These are phyloP conservation scores for Ifrita kowaldi DNA, from an alignment of 2,113 vertebrate genomes.

Conservation along the genomic window DNA sequence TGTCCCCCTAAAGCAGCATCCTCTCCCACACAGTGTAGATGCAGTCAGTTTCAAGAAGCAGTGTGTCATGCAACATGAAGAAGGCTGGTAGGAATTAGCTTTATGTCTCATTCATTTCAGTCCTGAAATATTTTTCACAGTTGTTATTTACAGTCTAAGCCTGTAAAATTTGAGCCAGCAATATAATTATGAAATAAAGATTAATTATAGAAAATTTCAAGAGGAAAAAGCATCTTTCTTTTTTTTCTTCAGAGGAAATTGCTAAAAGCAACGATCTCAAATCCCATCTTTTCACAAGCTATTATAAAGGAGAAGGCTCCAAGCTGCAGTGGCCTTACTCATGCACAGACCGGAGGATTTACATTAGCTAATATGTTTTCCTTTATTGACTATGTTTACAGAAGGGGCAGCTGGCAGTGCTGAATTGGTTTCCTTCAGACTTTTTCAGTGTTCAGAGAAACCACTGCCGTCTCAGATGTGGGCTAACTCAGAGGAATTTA, in stretches of 20 bases:
- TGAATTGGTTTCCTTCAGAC: neutral
- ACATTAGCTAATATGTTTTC: neutral
- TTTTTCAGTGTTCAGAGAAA: neutral
- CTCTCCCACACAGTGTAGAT: neutral
- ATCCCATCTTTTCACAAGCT: neutral
- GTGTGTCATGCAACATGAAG: neutral
- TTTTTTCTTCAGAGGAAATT: neutral
- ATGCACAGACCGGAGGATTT: neutral
- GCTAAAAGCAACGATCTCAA: neutral
- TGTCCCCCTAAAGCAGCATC: neutral
- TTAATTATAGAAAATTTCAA: constrained; percentile 47
- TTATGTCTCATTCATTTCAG: constrained; percentile 17
- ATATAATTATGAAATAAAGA: constrained; percentile 59
- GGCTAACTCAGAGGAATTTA: neutral
- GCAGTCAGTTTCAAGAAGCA: neutral
- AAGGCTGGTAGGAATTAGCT: constrained; percentile 5
- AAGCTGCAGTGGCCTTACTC: neutral
- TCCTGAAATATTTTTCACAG: constrained; percentile 24
- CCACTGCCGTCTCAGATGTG: neutral
- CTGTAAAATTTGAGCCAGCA: constrained; percentile 36
- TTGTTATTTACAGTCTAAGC: constrained; percentile 54
- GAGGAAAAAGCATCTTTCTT: neutral
- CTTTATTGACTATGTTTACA: neutral
- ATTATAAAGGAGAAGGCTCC: neutral
- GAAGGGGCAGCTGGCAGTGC: neutral